A percentile compares a stretch with the other conserved stretches of the same genome.
phyloP scores from a whole-genome alignment of 2,113 vertebrate genomes.

The Saccopteryx bilineata region DNA sequence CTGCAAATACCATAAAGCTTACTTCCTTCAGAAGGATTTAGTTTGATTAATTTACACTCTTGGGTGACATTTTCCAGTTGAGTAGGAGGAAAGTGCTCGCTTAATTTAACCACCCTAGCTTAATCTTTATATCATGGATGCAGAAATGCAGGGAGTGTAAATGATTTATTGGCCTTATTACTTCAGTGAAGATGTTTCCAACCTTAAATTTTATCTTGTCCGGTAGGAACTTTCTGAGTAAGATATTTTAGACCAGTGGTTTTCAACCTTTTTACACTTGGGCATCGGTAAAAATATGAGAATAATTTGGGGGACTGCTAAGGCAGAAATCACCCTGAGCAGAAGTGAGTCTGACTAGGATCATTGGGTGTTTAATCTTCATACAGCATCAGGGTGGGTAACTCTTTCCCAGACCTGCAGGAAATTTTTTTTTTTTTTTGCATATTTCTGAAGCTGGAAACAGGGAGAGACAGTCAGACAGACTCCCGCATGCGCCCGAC shows the following conservation, averaged over 20 bases:
- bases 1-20: constrained; percentile 37
- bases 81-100: constrained; percentile 29
- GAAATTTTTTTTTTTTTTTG: no score
- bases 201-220: constrained; percentile 35
- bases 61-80: constrained; percentile 66
- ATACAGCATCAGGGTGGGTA: no score
- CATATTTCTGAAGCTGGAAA: no score
- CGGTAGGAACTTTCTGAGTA: constrained; percentile 49
- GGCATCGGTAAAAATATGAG: no score
- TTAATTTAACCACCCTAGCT: constrained; percentile 33
- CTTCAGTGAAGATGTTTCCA: constrained; percentile 43
- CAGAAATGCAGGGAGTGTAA: not conserved
- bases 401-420: no score
- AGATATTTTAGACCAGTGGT: constrained; percentile 1
- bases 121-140: not conserved
- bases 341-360: no score
- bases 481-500: no score
- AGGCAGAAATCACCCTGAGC: no score
- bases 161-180: constrained; percentile 61
- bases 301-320: no score
- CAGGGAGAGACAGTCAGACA: no score
- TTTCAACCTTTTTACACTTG: no score
- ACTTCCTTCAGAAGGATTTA: constrained; percentile 56
- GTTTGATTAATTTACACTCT: constrained; percentile 71
- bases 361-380: no score